A percentile compares a stretch with the other conserved stretches of the same genome.
phyloP scores from a whole-genome alignment of 2,797 vertebrate species.

The Allobates femoralis region DNA sequence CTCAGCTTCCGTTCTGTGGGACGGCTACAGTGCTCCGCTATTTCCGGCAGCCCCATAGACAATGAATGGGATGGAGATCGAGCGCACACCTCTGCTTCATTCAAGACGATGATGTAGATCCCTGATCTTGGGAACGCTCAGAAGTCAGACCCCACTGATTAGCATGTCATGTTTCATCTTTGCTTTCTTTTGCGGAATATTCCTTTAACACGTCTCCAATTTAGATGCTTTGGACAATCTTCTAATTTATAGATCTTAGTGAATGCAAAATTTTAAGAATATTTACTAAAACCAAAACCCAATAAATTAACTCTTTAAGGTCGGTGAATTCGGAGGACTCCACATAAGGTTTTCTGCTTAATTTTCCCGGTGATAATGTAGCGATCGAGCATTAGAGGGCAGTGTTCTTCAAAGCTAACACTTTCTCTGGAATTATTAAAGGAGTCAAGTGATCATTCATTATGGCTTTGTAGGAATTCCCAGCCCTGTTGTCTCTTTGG shows the following conservation, averaged over 20 bases:
- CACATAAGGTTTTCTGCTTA: neutral
- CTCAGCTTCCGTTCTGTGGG: too few species aligned
- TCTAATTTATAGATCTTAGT: neutral
- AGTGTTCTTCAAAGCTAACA: slow-evolving; percentile 57
- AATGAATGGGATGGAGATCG: too few species aligned
- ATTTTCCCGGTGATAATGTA: slow-evolving; percentile 12
- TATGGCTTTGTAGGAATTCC: slow-evolving; percentile 46
- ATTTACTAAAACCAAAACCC: neutral
- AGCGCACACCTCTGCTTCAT: too few species aligned
- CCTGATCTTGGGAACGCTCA: too few species aligned
- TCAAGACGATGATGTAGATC: too few species aligned
- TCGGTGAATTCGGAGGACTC: neutral
- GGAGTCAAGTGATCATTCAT: slow-evolving; percentile 51
- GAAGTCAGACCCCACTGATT: too few species aligned
- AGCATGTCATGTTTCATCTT: too few species aligned
- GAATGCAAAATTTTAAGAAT: neutral
- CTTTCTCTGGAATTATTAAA: slow-evolving; percentile 47
- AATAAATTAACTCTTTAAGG: too few species aligned
- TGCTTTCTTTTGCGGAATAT: too few species aligned
- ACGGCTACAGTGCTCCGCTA: too few species aligned
- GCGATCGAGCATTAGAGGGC: slow-evolving; percentile 53
- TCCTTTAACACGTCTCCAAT: too few species aligned
- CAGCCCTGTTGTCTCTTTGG: slow-evolving; percentile 27
- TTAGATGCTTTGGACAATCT: neutral
- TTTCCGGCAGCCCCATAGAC: too few species aligned